Percentiles rank a stretch among this genome's conserved stretches.
Conservation (phyloP, 2,113 vertebrate genomes). For the Microcebus murinus region DNA sequence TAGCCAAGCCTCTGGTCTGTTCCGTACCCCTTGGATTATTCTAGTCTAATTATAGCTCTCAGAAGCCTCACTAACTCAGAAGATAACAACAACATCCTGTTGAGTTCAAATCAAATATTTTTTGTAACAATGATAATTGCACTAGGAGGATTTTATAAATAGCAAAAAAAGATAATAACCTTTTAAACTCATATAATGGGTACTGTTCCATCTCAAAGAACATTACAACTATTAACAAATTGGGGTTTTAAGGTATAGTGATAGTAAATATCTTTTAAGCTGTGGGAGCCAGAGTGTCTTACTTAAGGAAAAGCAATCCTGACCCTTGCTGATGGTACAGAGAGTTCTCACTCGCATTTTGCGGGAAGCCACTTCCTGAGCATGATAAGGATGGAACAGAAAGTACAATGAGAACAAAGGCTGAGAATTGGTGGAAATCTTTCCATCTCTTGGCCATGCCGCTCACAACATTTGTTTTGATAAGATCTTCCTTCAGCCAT, state of each 20-base stretch:
- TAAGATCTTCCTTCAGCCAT: background rate
- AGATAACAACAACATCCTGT: conserved; percentile 49
- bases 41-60: conserved; percentile 52
- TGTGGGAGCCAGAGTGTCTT: background rate
- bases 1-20: background rate
- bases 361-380: background rate
- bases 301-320: background rate
- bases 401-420: background rate
- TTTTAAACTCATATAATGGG: background rate
- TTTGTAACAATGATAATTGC: conserved; percentile 30
- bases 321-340: background rate
- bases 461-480: background rate
- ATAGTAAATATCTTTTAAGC: background rate
- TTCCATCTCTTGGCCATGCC: background rate
- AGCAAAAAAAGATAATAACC: conserved; percentile 26
- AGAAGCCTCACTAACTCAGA: background rate
- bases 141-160: conserved; percentile 55
- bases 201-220: conserved; percentile 43
- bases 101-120: conserved; percentile 42
- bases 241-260: background rate
- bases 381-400: background rate
- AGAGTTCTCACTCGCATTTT: background rate
- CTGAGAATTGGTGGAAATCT: background rate
- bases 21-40: background rate
- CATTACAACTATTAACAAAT: background rate